These are phyloP conservation scores for Etheostoma nigrum DNA, from an alignment of 2,797 vertebrate genomes.

Conservation along the genomic window DNA sequence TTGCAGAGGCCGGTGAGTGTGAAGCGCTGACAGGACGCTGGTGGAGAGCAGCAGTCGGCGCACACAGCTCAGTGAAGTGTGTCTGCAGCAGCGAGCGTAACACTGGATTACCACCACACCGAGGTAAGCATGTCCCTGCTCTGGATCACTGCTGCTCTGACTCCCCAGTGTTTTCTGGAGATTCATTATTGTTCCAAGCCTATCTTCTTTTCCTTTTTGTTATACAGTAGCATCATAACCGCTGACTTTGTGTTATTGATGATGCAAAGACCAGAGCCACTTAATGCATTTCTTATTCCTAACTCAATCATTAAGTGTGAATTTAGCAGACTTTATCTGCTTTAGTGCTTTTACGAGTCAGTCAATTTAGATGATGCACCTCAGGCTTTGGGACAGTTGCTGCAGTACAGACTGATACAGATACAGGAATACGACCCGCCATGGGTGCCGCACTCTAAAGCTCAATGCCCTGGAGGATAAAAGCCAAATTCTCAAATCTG, in stretches of 20 bases:
- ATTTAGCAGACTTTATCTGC: conserved; percentile 16
- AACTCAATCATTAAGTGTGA: neutral
- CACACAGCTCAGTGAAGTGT: conserved; percentile 63
- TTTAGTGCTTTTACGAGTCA: neutral
- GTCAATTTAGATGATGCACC: neutral
- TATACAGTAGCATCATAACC: conserved; percentile 10
- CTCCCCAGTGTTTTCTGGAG: neutral
- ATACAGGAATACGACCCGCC: conserved; percentile 46
- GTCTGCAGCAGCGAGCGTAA: conserved; percentile 57
- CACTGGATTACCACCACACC: conserved; percentile 73
- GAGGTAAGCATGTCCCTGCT: conserved; percentile 63
- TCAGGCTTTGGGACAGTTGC: conserved; percentile 72
- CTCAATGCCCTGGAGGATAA: conserved; percentile 25
- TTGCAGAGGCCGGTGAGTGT: conserved; percentile 54
- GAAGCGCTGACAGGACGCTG: conserved; percentile 62
- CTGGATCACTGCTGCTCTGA: neutral
- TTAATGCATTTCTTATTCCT: neutral
- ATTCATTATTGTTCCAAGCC: neutral
- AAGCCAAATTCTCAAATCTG: conserved; percentile 4
- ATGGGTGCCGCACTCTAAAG: conserved; percentile 58
- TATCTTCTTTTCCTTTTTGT: neutral
- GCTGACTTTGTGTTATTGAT: conserved; percentile 37
- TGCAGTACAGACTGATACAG: conserved; percentile 63
- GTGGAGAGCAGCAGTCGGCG: conserved; percentile 32
- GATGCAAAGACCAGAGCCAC: conserved; percentile 1